Evolutionary conservation across 2,113 vertebrate genomes (phyloP).

Genomic region (Catharus minimus): DNA sequence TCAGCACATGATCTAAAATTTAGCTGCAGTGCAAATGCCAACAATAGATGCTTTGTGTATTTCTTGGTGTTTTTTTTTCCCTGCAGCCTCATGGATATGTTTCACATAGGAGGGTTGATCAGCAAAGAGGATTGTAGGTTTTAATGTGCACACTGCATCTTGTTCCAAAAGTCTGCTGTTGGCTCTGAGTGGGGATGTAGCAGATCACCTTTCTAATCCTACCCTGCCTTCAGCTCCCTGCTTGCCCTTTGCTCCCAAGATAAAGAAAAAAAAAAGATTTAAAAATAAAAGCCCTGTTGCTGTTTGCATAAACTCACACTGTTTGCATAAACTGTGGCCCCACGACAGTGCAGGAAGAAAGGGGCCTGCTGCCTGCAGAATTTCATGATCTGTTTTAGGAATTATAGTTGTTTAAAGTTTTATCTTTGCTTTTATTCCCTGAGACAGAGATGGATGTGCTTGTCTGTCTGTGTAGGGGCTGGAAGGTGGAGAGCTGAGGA

Average conservation of each 20-base stretch:
- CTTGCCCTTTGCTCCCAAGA: neutral
- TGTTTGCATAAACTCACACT: neutral
- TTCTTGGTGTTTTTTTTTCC: neutral
- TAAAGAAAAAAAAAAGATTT: neutral
- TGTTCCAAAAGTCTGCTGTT: neutral
- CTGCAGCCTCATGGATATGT: neutral
- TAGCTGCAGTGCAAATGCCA: neutral
- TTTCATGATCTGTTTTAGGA: constrained; percentile 1
- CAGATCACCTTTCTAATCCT: neutral
- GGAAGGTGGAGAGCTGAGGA: neutral
- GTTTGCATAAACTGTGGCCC: neutral
- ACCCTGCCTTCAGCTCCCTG: neutral
- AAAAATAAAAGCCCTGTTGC: neutral
- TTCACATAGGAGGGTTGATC: neutral
- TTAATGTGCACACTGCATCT: neutral
- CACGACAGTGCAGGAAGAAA: neutral
- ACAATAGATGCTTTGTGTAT: neutral
- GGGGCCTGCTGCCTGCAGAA: neutral
- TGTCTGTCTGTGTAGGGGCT: constrained; percentile 16
- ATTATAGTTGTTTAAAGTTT: constrained; percentile 41
- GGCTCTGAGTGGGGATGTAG: neutral
- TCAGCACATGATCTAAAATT: neutral
- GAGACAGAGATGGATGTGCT: constrained; percentile 32
- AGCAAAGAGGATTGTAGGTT: neutral
- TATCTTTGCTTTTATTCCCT: constrained; percentile 30